Evolutionary conservation across 2,797 vertebrate genomes (phyloP).

Genomic region (Gobionotothen gibberifrons): DNA sequence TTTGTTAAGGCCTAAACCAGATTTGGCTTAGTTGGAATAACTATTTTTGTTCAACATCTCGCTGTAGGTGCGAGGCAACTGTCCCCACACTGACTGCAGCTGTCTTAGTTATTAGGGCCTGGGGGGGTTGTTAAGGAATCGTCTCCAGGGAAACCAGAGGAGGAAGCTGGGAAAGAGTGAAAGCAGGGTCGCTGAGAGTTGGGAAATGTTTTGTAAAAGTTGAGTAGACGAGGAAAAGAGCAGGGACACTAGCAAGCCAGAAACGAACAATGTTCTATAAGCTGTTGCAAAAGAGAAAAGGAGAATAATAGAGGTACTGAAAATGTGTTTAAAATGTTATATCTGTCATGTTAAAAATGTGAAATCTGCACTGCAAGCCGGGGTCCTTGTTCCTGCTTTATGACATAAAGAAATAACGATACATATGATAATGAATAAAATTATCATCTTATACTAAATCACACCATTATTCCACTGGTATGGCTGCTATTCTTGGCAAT

Average conservation of each 20-base stretch:
- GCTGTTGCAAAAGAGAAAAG: background rate
- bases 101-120: constrained; percentile 34
- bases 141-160: constrained; percentile 42
- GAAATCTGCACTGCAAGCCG: background rate
- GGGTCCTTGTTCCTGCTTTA: background rate
- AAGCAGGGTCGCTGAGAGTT: constrained; percentile 30
- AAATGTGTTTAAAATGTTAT: background rate
- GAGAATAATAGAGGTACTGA: background rate
- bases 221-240: constrained; percentile 19
- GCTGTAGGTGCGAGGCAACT: constrained; percentile 20
- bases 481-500: background rate
- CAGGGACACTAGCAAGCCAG: background rate
- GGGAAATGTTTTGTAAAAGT: constrained; percentile 43
- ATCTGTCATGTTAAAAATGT: background rate
- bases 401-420: background rate
- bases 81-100: constrained; percentile 44
- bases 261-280: constrained; percentile 7
- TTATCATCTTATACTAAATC: background rate
- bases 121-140: constrained; percentile 46
- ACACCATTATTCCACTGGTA: background rate
- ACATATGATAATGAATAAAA: background rate
- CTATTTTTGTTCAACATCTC: constrained; percentile 53
- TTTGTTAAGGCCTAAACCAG: constrained; percentile 8
- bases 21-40: constrained; percentile 20
- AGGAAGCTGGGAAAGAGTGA: constrained; percentile 3